These are phyloP conservation scores for Eupeodes luniger DNA, from an alignment of 2,888 invertebrate genomes.

Conservation along the genomic window DNA sequence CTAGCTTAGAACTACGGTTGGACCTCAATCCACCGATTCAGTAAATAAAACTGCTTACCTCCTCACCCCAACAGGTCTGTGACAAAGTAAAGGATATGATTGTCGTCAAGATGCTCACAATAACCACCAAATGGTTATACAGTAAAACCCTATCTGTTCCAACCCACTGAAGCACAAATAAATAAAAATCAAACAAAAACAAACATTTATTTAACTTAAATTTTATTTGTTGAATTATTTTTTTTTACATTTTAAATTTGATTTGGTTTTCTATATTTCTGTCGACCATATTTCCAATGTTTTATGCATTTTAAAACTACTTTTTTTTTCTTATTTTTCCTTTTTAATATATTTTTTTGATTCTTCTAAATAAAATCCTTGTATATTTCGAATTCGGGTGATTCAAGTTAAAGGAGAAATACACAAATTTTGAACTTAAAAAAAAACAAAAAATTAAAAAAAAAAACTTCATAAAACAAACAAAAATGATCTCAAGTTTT, in stretches of 20 bases:
- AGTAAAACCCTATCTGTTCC: too few relatives aligned
- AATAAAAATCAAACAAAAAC: background rate
- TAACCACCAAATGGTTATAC: too few relatives aligned
- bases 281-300: constrained; percentile 31
- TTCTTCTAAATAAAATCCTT: constrained; percentile 27
- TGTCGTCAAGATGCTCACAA: too few relatives aligned
- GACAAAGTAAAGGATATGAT: too few relatives aligned
- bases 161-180: background rate
- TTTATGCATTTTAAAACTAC: background rate
- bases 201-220: constrained; percentile 63
- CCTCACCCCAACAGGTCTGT: too few relatives aligned
- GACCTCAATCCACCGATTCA: too few relatives aligned
- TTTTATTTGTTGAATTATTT: constrained; percentile 72
- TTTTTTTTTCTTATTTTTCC: constrained; percentile 1
- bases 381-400: background rate
- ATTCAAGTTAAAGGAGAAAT: background rate
- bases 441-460: background rate
- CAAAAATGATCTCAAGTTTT: background rate
- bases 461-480: background rate
- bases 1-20: too few relatives aligned
- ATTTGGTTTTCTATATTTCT: constrained; percentile 27
- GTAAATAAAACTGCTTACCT: too few relatives aligned
- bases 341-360: background rate
- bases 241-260: constrained; percentile 64
- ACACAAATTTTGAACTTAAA: background rate